Evolutionary conservation across 2,888 invertebrate genomes (phyloP).

Genomic region (Plagodis dolabraria): DNA sequence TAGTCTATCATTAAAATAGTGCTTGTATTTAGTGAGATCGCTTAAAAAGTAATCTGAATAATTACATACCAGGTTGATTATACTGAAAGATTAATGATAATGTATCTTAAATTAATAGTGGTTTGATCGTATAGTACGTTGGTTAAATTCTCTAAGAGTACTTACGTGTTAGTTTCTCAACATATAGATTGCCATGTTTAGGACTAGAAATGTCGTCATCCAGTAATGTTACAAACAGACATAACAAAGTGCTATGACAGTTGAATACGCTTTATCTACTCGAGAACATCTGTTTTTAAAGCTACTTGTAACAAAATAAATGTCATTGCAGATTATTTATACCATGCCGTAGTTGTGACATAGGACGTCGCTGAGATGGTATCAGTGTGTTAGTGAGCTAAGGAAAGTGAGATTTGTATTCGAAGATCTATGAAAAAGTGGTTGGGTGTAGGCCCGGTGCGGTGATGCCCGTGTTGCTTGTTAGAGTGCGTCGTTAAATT

Average conservation of each 20-base stretch:
- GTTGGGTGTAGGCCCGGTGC: slow-evolving; percentile 16
- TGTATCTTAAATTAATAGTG: slow-evolving; percentile 32
- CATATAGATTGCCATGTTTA: slow-evolving; percentile 33
- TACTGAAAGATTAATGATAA: slow-evolving; percentile 34
- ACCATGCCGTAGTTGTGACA: slow-evolving; percentile 58
- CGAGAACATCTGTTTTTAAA: slow-evolving; percentile 65
- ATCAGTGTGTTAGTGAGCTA: slow-evolving; percentile 65
- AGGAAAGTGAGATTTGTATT: slow-evolving; percentile 70
- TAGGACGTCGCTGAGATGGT: slow-evolving; percentile 57
- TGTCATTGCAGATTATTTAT: slow-evolving; percentile 66
- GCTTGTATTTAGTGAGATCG: slow-evolving; percentile 33
- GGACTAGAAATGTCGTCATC: slow-evolving; percentile 46
- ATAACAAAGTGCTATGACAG: slow-evolving; percentile 59
- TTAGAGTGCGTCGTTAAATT: slow-evolving; percentile 67
- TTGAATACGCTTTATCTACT: slow-evolving; percentile 61
- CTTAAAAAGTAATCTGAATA: slow-evolving; percentile 34
- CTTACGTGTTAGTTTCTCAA: slow-evolving; percentile 31
- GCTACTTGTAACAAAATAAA: slow-evolving; percentile 66
- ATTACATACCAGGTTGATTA: slow-evolving; percentile 36
- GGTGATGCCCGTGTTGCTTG: slow-evolving; percentile 32
- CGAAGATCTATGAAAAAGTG: slow-evolving; percentile 56
- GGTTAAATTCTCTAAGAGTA: neutral
- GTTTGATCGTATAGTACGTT: slow-evolving; percentile 23
- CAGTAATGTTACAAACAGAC: slow-evolving; percentile 49
- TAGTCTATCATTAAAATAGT: slow-evolving; percentile 33